phyloP scores from a whole-genome alignment of 2,113 vertebrate species.

The Odontophorus gujanensis region DNA sequence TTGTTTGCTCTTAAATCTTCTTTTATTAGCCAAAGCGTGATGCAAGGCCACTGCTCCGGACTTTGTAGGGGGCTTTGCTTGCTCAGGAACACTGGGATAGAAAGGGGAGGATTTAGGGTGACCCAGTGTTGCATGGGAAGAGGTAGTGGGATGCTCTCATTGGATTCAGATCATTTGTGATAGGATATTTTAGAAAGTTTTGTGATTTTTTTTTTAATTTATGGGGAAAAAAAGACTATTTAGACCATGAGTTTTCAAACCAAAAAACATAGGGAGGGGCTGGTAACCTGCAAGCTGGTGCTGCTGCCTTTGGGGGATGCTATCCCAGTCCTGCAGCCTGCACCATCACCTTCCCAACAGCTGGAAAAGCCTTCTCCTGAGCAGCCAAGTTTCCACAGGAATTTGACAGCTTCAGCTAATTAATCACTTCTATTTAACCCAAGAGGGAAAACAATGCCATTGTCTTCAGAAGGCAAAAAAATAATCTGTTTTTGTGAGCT shows the following conservation, averaged over 20 bases:
- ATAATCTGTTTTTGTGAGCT: not conserved
- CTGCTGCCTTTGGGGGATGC: not conserved
- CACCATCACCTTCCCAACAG: slow-evolving; percentile 8
- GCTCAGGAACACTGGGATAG: not conserved
- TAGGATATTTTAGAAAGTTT: not conserved
- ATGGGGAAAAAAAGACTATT: not conserved
- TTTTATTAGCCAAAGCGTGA: not conserved
- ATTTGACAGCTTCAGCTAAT: not conserved
- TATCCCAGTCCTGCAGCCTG: not conserved
- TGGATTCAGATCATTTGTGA: not conserved
- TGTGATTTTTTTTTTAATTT: not conserved
- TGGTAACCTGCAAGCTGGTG: not conserved
- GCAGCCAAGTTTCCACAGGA: slow-evolving; percentile 36
- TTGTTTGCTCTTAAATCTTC: not conserved
- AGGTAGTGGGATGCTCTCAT: fast-evolving
- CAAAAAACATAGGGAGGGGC: not conserved
- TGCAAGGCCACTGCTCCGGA: fast-evolving
- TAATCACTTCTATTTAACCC: not conserved
- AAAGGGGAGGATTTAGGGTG: fast-evolving
- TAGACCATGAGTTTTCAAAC: not conserved
- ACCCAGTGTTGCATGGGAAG: fast-evolving
- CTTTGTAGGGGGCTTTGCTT: not conserved
- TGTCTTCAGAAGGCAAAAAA: not conserved
- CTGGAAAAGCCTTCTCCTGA: not conserved
- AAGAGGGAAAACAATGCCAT: slow-evolving; percentile 34